These are phyloP conservation scores for Vidua chalybeata DNA, from an alignment of 2,113 vertebrate genomes.

Conservation along the genomic window DNA sequence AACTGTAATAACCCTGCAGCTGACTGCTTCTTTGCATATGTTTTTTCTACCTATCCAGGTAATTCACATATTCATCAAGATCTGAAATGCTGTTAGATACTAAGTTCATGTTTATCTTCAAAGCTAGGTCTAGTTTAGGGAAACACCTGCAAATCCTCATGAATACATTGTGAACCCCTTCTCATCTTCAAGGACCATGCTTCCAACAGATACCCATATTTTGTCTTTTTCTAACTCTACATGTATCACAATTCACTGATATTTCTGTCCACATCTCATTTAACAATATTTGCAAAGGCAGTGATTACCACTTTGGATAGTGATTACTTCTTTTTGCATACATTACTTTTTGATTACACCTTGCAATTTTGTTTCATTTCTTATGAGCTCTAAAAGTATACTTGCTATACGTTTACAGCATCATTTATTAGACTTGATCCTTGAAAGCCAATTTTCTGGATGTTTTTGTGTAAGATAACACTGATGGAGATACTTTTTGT, in stretches of 20 bases:
- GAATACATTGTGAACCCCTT: not conserved
- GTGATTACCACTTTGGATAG: not conserved
- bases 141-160: not conserved
- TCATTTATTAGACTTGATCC: not conserved
- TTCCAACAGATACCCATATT: not conserved
- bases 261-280: not conserved
- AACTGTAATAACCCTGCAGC: not conserved
- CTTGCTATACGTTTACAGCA: not conserved
- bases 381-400: not conserved
- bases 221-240: not conserved
- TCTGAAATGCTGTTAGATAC: constrained; percentile 9
- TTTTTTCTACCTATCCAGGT: not conserved
- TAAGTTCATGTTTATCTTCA: not conserved
- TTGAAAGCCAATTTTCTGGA: not conserved
- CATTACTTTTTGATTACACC: not conserved
- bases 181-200: not conserved
- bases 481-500: not conserved
- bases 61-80: not conserved
- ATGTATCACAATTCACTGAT: not conserved
- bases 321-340: not conserved
- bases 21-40: not conserved
- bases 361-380: not conserved
- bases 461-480: not conserved
- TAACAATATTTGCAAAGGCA: not conserved
- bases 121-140: not conserved